Evolutionary conservation across 92 coral and sea anemone genomes (phyloP).

Genomic region (Zoanthus sansibaricus): DNA sequence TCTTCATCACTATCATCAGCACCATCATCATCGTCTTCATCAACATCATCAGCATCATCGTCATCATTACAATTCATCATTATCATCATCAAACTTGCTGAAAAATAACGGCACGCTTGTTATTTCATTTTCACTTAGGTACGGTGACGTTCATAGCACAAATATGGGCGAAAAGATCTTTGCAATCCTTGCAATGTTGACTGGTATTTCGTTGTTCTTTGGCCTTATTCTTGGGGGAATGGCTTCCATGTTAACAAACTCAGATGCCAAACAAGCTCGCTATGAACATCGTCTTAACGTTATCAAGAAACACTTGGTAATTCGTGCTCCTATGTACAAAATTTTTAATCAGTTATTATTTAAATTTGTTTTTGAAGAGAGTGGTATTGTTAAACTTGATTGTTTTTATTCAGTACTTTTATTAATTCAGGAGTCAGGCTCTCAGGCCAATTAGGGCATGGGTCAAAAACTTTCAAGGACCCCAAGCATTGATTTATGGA

Average conservation of each 20-base stretch:
- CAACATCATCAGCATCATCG: no score
- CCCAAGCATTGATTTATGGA: no score
- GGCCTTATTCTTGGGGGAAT: conserved; percentile 91
- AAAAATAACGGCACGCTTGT: neutral
- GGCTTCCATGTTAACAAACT: conserved; percentile 89
- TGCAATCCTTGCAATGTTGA: conserved; percentile 75
- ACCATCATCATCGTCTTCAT: no score
- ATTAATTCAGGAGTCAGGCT: no score
- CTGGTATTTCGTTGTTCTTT: conserved; percentile 79
- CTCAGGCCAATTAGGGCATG: no score
- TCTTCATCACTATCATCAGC: no score
- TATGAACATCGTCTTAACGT: conserved; percentile 79
- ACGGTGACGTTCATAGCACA: conserved; percentile 82
- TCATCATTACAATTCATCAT: no score
- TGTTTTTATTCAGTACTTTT: no score
- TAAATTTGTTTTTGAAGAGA: no score
- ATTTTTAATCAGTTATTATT: neutral
- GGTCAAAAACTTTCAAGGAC: no score
- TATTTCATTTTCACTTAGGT: conserved; percentile 41
- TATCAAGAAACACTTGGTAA: conserved; percentile 83
- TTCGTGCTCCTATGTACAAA: neutral
- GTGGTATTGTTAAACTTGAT: no score
- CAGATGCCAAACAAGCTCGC: conserved; percentile 77
- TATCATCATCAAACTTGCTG: no score
- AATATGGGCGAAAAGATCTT: conserved; percentile 71